phyloP scores from a whole-genome alignment of 1,140 invertebrate genomes.

The Bombyx mandarina region DNA sequence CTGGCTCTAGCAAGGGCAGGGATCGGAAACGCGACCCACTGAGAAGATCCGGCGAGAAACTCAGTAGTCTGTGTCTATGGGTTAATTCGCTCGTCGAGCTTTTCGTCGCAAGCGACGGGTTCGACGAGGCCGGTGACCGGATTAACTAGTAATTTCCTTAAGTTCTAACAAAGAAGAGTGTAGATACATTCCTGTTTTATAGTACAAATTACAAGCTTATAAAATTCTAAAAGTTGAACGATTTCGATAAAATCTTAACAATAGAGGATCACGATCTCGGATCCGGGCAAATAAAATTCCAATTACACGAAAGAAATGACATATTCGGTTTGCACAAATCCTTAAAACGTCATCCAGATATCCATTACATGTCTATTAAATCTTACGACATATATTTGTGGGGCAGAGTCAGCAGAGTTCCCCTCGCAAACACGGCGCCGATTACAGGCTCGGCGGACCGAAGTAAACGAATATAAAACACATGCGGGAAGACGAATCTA shows the following conservation, averaged over 20 bases:
- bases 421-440: slow-evolving; percentile 66
- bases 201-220: no score
- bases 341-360: slow-evolving; percentile 71
- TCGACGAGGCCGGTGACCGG: no score
- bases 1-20: no score
- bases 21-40: no score
- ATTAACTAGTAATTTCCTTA: no score
- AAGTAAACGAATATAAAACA: slow-evolving; percentile 70
- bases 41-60: no score
- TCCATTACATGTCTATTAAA: slow-evolving; percentile 72
- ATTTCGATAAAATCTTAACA: no score
- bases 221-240: slow-evolving; percentile 2
- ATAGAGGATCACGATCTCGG: slow-evolving; percentile 24
- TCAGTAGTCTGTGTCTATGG: no score
- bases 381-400: slow-evolving; percentile 70
- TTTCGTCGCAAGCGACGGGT: no score
- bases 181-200: no score
- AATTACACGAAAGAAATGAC: slow-evolving; percentile 63
- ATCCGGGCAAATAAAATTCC: slow-evolving; percentile 66
- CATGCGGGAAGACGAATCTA: slow-evolving; percentile 66
- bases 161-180: no score
- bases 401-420: slow-evolving; percentile 63
- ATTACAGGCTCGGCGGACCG: slow-evolving; percentile 63
- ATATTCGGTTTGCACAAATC: slow-evolving; percentile 70
- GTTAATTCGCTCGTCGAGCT: no score